A percentile compares a stretch with the other conserved stretches of the same genome.
These are phyloP conservation scores for Ceyx erithaca DNA, from an alignment of 2,797 vertebrate genomes.

Conservation along the genomic window DNA sequence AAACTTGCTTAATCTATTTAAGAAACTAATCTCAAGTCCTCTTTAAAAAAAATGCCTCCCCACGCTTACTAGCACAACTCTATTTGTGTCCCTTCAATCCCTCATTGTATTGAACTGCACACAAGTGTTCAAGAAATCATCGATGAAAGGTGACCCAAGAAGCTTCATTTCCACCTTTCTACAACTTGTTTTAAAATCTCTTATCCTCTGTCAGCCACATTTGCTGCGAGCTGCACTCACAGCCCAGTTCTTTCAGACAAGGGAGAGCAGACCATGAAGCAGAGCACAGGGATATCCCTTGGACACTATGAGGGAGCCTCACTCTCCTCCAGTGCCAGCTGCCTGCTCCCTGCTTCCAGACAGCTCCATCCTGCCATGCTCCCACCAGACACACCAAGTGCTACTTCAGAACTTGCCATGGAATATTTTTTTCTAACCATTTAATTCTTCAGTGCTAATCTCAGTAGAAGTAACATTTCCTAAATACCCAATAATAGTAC, in stretches of 20 bases:
- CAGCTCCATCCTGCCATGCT: no score
- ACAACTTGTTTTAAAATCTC: not conserved
- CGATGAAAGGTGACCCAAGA: not conserved
- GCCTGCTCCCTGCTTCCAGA: not conserved
- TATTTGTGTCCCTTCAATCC: not conserved
- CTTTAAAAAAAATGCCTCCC: not conserved
- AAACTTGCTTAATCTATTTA: not conserved
- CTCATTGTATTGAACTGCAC: no score
- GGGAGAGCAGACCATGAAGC: not conserved
- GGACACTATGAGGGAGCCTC: not conserved
- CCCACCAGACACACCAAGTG: not conserved
- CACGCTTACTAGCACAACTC: not conserved
- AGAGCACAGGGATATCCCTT: no score
- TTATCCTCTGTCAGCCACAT: not conserved
- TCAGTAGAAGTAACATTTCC: not conserved
- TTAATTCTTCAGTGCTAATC: not conserved
- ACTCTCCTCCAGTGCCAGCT: no score
- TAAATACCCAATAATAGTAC: not conserved
- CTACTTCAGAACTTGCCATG: not conserved
- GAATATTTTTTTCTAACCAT: not conserved
- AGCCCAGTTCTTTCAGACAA: not conserved
- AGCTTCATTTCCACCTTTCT: not conserved
- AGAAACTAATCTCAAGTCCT: conserved; percentile 35
- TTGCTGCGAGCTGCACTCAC: not conserved
- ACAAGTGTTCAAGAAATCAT: not conserved